Base-by-base conservation (phyloP, 2,888 invertebrate genomes). In the Ormyrus pomaceus region DNA sequence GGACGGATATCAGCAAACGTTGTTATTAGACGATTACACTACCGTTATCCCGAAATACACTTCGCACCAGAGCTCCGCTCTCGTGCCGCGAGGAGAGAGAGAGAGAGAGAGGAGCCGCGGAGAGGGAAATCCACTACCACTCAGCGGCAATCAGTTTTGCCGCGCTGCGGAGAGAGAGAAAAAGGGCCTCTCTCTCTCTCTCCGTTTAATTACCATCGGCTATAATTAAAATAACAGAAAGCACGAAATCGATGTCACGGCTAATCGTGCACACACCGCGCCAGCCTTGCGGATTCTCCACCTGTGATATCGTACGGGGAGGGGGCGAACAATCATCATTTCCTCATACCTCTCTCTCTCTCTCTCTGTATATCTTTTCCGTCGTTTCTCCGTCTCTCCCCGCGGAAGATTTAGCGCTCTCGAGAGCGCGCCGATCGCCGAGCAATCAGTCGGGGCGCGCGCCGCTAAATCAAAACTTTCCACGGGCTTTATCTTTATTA, bases 151-250 rank as follows among this genome's bases (percentile, higher is more conserved):
- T 69, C 59, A 59, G 13, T 59, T 70, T 59, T 59, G 7, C 13
- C 45, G 55, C 11, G 34, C 7, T 5, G 19, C 53, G 48, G 19
- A 46, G 6, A 19, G 19, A 19, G 19, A 19, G 19, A 19, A 19
- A 19, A 19, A 19, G 19, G 19, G 19, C 19, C 53, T 13, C 19
- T 19, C 19, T 19, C 55, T 55, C 53, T 13, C 19, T 19, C 19
- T 19, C 10, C 9, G 6, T 73, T 73, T 53, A 73, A 64, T 73
- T 73, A 73, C 64, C 64, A 73, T 64, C 55, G 46, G 46, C 55
- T 64, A 19, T 73, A 73, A 73, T 73, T 73, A 73, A 73, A 73
- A 55, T 73, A 73, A 56, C 73, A 64, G 73, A 73, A 73, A 56
- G 64, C 73, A 73, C 64, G 64, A 73, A 73, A 64, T 73, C 73